These are phyloP conservation scores for Zhengitettix transpicula DNA, from an alignment of 2,888 invertebrate species.

Conservation along the genomic window DNA sequence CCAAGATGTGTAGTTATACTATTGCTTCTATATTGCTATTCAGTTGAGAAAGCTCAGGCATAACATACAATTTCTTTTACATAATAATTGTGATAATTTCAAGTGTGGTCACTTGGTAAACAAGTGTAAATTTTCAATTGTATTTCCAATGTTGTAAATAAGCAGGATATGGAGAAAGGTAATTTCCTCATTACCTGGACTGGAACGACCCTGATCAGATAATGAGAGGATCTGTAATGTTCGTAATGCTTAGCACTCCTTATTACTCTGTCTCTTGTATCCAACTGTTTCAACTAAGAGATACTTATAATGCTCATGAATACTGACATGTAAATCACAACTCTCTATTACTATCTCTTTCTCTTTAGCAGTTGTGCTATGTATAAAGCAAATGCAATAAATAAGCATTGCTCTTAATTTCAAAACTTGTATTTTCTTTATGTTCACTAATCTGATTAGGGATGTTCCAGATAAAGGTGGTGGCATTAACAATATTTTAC, in stretches of 20 bases:
- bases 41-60: neutral
- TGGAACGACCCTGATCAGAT: constrained; percentile 7
- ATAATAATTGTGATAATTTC: too few species aligned
- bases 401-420: constrained; percentile 5
- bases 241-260: too few species aligned
- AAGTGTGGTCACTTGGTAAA: too few species aligned
- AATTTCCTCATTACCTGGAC: neutral
- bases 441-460: constrained; percentile 28
- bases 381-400: constrained; percentile 10
- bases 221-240: neutral
- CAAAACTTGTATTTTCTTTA: constrained; percentile 2
- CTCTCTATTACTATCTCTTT: constrained; percentile 1
- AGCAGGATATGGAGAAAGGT: too few species aligned
- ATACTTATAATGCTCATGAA: neutral
- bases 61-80: neutral
- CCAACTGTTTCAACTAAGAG: too few species aligned
- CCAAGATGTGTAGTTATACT: neutral
- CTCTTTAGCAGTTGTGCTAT: constrained; percentile 2
- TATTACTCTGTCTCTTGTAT: too few species aligned
- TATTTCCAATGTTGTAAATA: too few species aligned
- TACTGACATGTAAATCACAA: neutral
- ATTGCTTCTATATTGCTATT: neutral
- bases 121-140: too few species aligned
- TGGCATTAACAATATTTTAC: constrained; percentile 16
- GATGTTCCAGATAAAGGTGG: constrained; percentile 27